Conservation (phyloP, 2,888 invertebrate species). For the Phaedon cochleariae region DNA sequence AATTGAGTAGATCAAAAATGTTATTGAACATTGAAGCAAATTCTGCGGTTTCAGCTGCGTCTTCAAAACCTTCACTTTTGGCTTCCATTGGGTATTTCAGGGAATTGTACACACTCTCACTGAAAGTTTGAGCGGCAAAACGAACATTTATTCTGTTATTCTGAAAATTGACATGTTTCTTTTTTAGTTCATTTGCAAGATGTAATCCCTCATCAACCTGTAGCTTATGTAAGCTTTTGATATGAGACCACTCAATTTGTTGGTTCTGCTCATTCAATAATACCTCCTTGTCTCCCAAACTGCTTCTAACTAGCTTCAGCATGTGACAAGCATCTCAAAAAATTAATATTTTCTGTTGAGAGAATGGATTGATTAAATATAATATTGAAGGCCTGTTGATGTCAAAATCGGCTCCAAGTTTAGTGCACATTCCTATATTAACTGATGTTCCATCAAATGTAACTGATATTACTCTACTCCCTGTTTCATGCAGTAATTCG, state of each 20-base stretch:
- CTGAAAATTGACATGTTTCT: neutral
- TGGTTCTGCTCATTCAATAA: neutral
- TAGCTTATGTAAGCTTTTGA: neutral
- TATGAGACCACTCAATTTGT: neutral
- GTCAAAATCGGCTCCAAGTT: slow-evolving; percentile 19
- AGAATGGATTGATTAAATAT: slow-evolving; percentile 15
- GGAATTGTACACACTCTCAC: neutral
- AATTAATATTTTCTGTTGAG: slow-evolving; percentile 18
- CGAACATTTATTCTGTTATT: slow-evolving; percentile 1
- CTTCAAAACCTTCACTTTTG: neutral
- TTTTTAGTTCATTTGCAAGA: neutral
- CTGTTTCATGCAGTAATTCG: slow-evolving; percentile 21
- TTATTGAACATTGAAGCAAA: neutral
- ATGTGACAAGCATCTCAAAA: slow-evolving; percentile 9
- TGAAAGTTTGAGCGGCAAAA: neutral
- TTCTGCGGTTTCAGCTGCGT: neutral
- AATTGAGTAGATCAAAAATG: neutral
- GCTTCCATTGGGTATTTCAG: neutral
- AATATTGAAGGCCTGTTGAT: slow-evolving; percentile 7
- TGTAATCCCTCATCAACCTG: neutral
- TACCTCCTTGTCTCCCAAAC: neutral
- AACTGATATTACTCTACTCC: slow-evolving; percentile 28
- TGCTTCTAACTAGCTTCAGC: neutral
- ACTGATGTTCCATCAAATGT: slow-evolving; percentile 36
- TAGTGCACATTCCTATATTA: slow-evolving; percentile 34